Conservation (phyloP, 1,140 invertebrate species). For the Batillaria attramentaria region DNA sequence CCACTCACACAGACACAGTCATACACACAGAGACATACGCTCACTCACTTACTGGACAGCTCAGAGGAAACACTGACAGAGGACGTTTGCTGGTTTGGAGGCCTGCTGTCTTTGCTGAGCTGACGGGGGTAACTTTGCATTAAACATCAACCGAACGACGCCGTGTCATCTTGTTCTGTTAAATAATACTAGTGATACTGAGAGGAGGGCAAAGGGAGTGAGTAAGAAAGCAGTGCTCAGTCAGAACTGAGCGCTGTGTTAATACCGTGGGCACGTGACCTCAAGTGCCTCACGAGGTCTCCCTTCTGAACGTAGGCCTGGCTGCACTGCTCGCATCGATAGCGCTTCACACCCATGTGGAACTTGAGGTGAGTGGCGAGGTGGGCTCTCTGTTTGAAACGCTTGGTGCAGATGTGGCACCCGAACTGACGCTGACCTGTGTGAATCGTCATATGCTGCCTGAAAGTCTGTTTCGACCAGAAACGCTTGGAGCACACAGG, state of each 20-base stretch:
- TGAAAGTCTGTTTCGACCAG: conserved; percentile 62
- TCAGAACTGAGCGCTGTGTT: not conserved
- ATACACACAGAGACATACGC: too few relatives aligned
- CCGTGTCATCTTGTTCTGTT: too few relatives aligned
- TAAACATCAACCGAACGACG: too few relatives aligned
- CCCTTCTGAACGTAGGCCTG: conserved; percentile 30
- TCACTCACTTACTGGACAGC: too few relatives aligned
- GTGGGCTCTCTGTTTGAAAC: conserved; percentile 40
- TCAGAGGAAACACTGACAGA: too few relatives aligned
- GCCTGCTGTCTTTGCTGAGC: too few relatives aligned
- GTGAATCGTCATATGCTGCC: conserved; percentile 72
- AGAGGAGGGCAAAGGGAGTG: not conserved
- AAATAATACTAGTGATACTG: not conserved
- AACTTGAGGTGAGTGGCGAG: conserved; percentile 33
- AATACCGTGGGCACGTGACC: conserved; percentile 72
- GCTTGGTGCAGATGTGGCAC: conserved; percentile 54
- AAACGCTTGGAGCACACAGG: conserved; percentile 37
- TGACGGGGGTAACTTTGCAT: too few relatives aligned
- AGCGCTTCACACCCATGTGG: conserved; percentile 37
- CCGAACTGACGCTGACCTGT: conserved; percentile 85
- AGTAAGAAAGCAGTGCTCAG: not conserved
- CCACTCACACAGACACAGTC: too few relatives aligned
- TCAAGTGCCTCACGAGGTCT: conserved; percentile 29
- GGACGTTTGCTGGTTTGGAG: too few relatives aligned
- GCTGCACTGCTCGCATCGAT: conserved; percentile 39